Base-by-base conservation (phyloP, 2,113 vertebrate species). In the Pseudorhombus dupliciocellatus region DNA sequence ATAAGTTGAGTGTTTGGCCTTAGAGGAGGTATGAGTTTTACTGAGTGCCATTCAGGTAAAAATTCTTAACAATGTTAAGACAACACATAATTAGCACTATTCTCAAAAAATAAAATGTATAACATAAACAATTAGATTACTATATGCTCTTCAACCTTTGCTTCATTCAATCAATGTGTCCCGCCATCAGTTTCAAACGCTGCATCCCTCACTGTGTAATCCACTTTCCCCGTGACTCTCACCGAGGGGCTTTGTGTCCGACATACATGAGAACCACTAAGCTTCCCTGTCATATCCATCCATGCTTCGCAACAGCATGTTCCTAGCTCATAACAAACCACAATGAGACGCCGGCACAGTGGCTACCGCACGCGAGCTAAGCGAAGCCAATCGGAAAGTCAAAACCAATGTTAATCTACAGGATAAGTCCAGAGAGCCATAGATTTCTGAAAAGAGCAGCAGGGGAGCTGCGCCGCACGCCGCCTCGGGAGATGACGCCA, bases 371-470 rank as follows among this genome's bases (percentile, higher is more conserved):
- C 22, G 2, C 10, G 12, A 68, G 59, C 69, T 65, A 16, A 74
- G 50, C 37, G 10, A 40, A 59, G 55, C 59, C 1, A 56, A 78
- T 56, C 4, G 0, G 53, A 44, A 76, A 76, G 63, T 70, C 73
- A 86, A 66, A 80, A 67, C 54, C 56, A 56, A 37, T 70, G 63
- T 72, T 26, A 57, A 71, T 62, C 61, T 71, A 42, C 78, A 78
- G 56, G 44, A 80, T 42, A 53, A 66, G 60, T 65, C 4, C 0
- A 30, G 53, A n/a, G 67, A 81, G 68, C 53, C 2, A 4, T 16
- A 59, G 63, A 52, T 75, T 72, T 81, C 62, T 88, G 77, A 87
- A 89, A 81, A 64, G 84, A 88, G 61, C 89, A 86, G 85, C 81
- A 66, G 84, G 85, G 80, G 75, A 75, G 58, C 78, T 18, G 52